Evolutionary conservation across 2,888 invertebrate genomes (phyloP).

Genomic region (Pristionchus japonicus): DNA sequence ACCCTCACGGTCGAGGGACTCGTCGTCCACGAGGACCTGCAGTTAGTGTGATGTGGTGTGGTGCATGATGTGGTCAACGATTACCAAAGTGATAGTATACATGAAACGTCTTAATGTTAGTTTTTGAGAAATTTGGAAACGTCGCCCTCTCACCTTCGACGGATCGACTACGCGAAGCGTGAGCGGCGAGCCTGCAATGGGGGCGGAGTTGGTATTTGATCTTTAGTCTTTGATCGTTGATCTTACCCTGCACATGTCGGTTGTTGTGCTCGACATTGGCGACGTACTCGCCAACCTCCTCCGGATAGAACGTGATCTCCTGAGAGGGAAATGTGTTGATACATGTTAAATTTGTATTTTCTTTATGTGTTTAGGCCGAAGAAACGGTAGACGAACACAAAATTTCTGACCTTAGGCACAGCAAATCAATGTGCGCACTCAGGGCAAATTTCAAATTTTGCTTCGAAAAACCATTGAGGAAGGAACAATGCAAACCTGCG

Average conservation of each 20-base stretch:
- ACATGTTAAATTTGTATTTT: not conserved
- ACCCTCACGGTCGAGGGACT: conserved; percentile 67
- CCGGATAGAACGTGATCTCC: conserved; percentile 68
- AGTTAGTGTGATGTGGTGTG: not conserved
- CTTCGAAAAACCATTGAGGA: too few relatives aligned
- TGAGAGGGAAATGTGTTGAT: not conserved
- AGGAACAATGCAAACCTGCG: conserved; percentile 64
- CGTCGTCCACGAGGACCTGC: conserved; percentile 59
- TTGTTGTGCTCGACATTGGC: conserved; percentile 73
- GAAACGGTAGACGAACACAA: too few relatives aligned
- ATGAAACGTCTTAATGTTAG: not conserved
- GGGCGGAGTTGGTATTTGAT: not conserved
- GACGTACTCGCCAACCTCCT: conserved; percentile 66
- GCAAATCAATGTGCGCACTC: too few relatives aligned
- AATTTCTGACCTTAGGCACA: too few relatives aligned
- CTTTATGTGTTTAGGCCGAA: too few relatives aligned
- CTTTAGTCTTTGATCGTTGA: not conserved
- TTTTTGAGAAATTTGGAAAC: not conserved
- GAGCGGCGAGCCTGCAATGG: conserved; percentile 65
- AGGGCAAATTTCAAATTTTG: too few relatives aligned
- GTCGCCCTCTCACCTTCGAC: conserved; percentile 60
- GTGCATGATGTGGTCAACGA: conserved; percentile 11
- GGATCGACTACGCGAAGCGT: conserved; percentile 72
- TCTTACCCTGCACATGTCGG: conserved; percentile 81
- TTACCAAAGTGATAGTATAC: not conserved